Percentiles rank a stretch among this genome's conserved stretches.
These are phyloP conservation scores for Pelochelys cantorii DNA, from an alignment of 2,797 vertebrate genomes.

Conservation along the genomic window DNA sequence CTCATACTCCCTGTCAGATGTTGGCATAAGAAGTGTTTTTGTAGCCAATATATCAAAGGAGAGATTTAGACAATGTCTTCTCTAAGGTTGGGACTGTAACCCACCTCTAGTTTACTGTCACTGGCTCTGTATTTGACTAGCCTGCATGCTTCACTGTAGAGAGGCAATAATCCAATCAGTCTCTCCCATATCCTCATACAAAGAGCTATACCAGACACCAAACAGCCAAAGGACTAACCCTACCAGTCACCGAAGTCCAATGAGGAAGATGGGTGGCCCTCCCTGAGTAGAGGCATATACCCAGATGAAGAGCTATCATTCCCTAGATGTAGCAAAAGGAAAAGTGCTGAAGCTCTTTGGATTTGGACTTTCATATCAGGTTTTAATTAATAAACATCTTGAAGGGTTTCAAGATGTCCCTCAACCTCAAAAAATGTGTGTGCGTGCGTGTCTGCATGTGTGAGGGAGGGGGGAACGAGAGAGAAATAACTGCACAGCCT, in stretches of 20 bases:
- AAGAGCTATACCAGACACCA: background rate
- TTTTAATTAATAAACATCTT: background rate
- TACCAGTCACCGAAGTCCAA: background rate
- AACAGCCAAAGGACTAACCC: background rate
- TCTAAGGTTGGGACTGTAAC: background rate
- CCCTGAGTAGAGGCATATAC: background rate
- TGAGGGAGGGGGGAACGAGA: rapidly evolving
- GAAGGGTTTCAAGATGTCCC: background rate
- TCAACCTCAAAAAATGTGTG: background rate
- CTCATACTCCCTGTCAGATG: background rate
- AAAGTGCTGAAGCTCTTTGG: background rate
- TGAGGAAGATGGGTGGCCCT: background rate
- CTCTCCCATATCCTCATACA: background rate
- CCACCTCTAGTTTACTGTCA: background rate
- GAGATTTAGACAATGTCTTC: background rate
- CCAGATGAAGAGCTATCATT: background rate
- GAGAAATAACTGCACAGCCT: background rate
- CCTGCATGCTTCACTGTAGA: background rate
- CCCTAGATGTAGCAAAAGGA: background rate
- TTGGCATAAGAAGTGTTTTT: background rate
- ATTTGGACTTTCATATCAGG: background rate
- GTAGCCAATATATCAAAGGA: background rate
- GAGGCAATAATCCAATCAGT: background rate
- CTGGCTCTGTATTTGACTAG: background rate
- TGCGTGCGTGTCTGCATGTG: too few species aligned